A percentile compares a stretch with the other conserved stretches of the same genome.
phyloP scores from a whole-genome alignment of 2,113 vertebrate genomes.

The Neoarius graeffei region DNA sequence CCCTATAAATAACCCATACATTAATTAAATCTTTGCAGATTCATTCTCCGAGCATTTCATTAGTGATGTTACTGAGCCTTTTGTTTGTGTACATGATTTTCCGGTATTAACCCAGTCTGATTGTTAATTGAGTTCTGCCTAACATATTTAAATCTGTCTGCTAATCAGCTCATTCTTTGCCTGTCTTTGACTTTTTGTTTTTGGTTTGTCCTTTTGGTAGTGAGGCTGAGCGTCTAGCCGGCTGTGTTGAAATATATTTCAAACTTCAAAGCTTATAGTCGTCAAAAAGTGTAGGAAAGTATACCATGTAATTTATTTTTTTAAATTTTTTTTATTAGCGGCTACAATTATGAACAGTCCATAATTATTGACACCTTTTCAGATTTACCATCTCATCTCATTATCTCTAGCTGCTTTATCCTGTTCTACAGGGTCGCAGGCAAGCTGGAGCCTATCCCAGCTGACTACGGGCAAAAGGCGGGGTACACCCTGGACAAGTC shows the following conservation, averaged over 20 bases:
- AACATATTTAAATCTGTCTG: conserved; percentile 13
- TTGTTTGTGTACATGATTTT: conserved; percentile 9
- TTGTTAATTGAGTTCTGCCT: not conserved
- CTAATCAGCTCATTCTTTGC: not conserved
- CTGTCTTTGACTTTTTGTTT: not conserved
- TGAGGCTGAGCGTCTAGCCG: not conserved
- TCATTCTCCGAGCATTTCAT: not conserved
- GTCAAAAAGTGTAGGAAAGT: not conserved
- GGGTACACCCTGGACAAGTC: too few relatives aligned
- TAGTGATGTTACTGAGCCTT: not conserved
- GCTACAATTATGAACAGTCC: too few relatives aligned
- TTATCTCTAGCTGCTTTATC: too few relatives aligned
- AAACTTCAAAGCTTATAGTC: not conserved
- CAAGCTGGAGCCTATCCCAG: too few relatives aligned
- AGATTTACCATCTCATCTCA: too few relatives aligned
- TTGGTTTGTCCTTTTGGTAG: not conserved
- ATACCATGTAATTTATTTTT: not conserved
- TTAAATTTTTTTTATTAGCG: not conserved
- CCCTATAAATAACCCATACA: not conserved
- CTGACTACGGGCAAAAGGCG: too few relatives aligned
- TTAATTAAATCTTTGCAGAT: not conserved
- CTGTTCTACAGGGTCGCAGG: too few relatives aligned
- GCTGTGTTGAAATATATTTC: not conserved
- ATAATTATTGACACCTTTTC: too few relatives aligned
- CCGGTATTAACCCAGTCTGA: not conserved